Conservation (phyloP, 2,797 vertebrate genomes). For the Craterocephalus amniculus region DNA sequence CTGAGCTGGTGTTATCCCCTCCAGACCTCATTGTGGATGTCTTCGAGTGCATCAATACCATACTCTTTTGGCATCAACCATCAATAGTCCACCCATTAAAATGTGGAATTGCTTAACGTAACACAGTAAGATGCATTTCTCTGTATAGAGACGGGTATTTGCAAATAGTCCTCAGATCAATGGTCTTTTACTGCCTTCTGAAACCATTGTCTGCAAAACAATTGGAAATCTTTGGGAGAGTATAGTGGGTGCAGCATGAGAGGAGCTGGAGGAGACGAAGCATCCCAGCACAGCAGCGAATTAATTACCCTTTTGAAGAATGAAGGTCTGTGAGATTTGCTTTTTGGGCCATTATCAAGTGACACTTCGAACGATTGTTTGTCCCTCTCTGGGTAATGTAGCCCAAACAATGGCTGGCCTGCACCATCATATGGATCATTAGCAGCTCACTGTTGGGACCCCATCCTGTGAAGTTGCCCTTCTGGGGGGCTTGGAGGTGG, state of each 20-base stretch:
- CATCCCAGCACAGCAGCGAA: conserved; percentile 67
- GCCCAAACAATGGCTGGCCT: conserved; percentile 74
- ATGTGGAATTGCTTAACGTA: conserved; percentile 78
- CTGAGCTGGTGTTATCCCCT: conserved; percentile 75
- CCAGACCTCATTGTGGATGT: conserved; percentile 77
- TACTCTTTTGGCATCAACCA: conserved; percentile 76
- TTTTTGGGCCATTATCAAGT: conserved; percentile 78
- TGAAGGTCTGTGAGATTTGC: conserved; percentile 75
- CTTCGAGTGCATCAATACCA: conserved; percentile 72
- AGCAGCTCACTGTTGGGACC: conserved; percentile 66
- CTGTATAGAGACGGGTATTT: conserved; percentile 67
- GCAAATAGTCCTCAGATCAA: conserved; percentile 79
- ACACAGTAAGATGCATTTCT: conserved; percentile 77
- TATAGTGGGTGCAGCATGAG: conserved; percentile 57
- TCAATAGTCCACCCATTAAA: conserved; percentile 81
- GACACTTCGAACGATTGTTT: conserved; percentile 80
- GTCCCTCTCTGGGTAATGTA: conserved; percentile 76
- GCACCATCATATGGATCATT: conserved; percentile 72
- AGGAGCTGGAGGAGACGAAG: conserved; percentile 59
- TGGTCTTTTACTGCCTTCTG: conserved; percentile 77
- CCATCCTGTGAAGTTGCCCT: conserved; percentile 48
- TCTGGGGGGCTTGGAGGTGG: conserved; percentile 35
- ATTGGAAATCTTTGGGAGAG: conserved; percentile 83
- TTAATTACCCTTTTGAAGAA: conserved; percentile 81
- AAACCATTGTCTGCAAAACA: conserved; percentile 79